Base-by-base conservation (phyloP, 2,888 invertebrate genomes). In the Eumerus sabulonum region DNA sequence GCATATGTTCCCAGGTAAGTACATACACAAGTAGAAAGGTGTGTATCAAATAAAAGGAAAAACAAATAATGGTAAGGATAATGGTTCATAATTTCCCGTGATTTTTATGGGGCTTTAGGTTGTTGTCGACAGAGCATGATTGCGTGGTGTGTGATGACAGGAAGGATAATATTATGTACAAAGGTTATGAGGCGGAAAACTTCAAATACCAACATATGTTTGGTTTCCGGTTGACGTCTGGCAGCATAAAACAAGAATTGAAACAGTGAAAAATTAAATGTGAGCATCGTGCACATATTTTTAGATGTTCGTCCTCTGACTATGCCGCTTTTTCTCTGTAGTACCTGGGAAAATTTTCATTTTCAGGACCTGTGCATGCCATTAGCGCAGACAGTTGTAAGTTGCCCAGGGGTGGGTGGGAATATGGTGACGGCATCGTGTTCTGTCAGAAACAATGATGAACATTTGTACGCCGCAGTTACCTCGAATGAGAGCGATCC, bases 361-460 rank as follows among this genome's bases (percentile, higher is more conserved):
- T 54, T 76, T 48, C 76, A 60, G 50, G 56, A 62, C 53, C 73
- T 77, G 73, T 72, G 62, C 73, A 72, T 77, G 63, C 53, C 73
- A 76, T 76, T 68, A 74, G 74, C 60, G 42, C 50, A 70, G 79
- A 79, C 68, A 74, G 64, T 63, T 74, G 45, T 70, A 70, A 70
- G 68, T 60, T 64, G 48, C 45, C 48, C 17, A 59, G 12, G n/a
- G 16, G 19, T 44, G 36, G 35, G 16, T n/a, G 73, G 47, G 14
- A 42, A 59, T 35, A 45, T 59, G 70, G 68, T 74, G 74, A 79
- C 68, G 74, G 68, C 68, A 74, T 73, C 73, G 73, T 79, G 59
- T 74, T 74, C 62, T 79, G 77, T 74, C 74, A 74, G 79, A 68
- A 74, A 79, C 79, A 74, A 79, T 79, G 79, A 70, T 62, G 70